A percentile compares a stretch with the other conserved stretches of the same genome.
Conservation (phyloP, 2,888 invertebrate genomes). For the Nomada ferruginata region DNA sequence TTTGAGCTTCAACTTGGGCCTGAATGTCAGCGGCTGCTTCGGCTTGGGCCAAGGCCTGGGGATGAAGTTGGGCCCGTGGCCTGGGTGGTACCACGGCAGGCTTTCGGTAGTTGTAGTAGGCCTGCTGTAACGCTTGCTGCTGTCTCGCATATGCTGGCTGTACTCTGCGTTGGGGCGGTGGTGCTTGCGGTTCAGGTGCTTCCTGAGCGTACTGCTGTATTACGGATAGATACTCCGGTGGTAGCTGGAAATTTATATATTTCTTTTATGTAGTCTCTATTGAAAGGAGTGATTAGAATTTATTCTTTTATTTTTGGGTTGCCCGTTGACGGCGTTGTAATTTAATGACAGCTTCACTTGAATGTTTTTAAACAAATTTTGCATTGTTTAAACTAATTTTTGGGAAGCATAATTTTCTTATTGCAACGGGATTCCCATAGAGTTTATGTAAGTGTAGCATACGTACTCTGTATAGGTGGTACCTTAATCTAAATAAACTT, state of each 20-base stretch:
- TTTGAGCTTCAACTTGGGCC: conserved; percentile 75
- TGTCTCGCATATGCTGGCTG: conserved; percentile 78
- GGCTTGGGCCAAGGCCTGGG: conserved; percentile 77
- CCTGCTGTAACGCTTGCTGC: conserved; percentile 80
- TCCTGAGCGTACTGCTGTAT: conserved; percentile 77
- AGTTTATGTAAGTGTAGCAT: too few relatives aligned
- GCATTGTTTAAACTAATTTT: too few relatives aligned
- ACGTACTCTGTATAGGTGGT: too few relatives aligned
- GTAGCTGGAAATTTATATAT: conserved; percentile 73
- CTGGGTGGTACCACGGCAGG: conserved; percentile 78
- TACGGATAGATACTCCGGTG: conserved; percentile 79
- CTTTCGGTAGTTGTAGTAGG: conserved; percentile 80
- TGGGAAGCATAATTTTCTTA: too few relatives aligned
- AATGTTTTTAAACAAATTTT: too few relatives aligned
- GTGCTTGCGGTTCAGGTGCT: conserved; percentile 63
- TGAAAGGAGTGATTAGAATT: too few relatives aligned
- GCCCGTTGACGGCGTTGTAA: too few relatives aligned
- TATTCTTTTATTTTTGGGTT: too few relatives aligned
- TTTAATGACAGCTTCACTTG: too few relatives aligned
- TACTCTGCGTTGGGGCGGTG: conserved; percentile 73
- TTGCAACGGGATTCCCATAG: too few relatives aligned
- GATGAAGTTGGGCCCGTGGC: conserved; percentile 75
- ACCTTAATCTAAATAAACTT: too few relatives aligned
- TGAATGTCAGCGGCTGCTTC: conserved; percentile 76
- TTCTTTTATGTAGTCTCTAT: not conserved